Percentiles rank a stretch among this genome's conserved stretches.
These are phyloP conservation scores for Saccopteryx bilineata DNA, from an alignment of 2,113 vertebrate species.

Conservation along the genomic window DNA sequence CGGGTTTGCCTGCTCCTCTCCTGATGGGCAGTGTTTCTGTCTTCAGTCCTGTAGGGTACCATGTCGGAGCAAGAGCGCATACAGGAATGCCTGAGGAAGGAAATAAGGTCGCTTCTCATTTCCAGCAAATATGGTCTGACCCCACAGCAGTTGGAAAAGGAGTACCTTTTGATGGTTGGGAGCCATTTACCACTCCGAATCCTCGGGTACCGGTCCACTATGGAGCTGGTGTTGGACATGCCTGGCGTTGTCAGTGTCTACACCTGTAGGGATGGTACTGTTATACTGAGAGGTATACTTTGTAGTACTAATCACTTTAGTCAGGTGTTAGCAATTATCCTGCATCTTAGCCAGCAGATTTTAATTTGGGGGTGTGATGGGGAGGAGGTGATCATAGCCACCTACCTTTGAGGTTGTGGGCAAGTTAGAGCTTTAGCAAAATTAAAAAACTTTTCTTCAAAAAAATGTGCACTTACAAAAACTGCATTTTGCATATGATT, in stretches of 20 bases:
- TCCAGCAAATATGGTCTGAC: slow-evolving; percentile 91
- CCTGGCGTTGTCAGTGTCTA: slow-evolving; percentile 91
- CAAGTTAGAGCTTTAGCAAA: slow-evolving; percentile 2
- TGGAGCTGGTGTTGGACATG: slow-evolving; percentile 94
- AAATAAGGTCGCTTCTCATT: slow-evolving; percentile 92
- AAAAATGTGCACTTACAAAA: background rate
- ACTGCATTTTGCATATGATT: background rate
- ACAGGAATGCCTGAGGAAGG: slow-evolving; percentile 91
- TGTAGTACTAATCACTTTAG: background rate
- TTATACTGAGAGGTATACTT: slow-evolving; percentile 90
- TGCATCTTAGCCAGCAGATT: background rate
- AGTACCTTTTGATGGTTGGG: slow-evolving; percentile 92
- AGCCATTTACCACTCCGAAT: slow-evolving; percentile 89
- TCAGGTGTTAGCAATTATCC: background rate
- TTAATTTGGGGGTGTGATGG: background rate
- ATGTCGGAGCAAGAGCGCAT: slow-evolving; percentile 87
- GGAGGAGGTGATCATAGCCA: background rate
- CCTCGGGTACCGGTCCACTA: slow-evolving; percentile 91
- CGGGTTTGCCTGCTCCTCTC: background rate
- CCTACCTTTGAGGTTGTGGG: background rate
- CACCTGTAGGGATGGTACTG: slow-evolving; percentile 80
- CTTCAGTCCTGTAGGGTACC: background rate
- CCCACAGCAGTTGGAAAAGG: slow-evolving; percentile 88
- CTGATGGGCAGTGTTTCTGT: rapidly evolving
- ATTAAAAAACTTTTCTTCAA: background rate